phyloP scores from a whole-genome alignment of 1,140 invertebrate species.

The Nebria ingens region DNA sequence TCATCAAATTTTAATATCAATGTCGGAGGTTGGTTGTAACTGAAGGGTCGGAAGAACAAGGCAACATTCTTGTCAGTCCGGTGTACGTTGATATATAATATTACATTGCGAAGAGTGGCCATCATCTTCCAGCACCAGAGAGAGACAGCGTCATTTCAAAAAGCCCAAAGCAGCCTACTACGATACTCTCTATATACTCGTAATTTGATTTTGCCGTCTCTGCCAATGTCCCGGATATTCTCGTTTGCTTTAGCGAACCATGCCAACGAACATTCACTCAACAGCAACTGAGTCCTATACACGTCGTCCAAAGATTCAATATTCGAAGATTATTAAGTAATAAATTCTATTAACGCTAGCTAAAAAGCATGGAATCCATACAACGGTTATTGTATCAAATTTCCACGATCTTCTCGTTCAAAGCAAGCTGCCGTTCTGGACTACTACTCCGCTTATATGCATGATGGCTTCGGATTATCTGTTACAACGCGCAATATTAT shows the following conservation, averaged over 20 bases:
- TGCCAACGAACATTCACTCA: no score
- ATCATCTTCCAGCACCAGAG: no score
- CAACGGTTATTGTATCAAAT: background rate
- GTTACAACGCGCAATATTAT: background rate
- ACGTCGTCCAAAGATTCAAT: background rate
- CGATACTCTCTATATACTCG: background rate
- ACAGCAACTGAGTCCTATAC: no score
- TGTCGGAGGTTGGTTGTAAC: no score
- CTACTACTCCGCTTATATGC: background rate
- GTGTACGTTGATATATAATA: background rate
- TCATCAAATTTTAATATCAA: conserved; percentile 1
- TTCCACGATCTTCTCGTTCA: no score
- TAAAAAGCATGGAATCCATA: background rate
- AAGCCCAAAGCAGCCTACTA: no score
- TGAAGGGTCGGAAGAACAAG: no score
- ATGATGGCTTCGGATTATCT: background rate
- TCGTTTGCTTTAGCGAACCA: background rate
- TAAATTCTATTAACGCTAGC: conserved; percentile 1
- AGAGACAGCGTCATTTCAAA: no score
- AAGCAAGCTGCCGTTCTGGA: no score
- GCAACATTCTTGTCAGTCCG: background rate
- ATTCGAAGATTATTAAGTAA: conserved; percentile 3
- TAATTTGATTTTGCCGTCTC: conserved; percentile 3
- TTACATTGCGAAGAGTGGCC: background rate
- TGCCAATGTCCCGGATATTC: background rate